These are phyloP conservation scores for Polypterus bichir DNA, from an alignment of 2,113 vertebrate genomes.

Conservation along the genomic window DNA sequence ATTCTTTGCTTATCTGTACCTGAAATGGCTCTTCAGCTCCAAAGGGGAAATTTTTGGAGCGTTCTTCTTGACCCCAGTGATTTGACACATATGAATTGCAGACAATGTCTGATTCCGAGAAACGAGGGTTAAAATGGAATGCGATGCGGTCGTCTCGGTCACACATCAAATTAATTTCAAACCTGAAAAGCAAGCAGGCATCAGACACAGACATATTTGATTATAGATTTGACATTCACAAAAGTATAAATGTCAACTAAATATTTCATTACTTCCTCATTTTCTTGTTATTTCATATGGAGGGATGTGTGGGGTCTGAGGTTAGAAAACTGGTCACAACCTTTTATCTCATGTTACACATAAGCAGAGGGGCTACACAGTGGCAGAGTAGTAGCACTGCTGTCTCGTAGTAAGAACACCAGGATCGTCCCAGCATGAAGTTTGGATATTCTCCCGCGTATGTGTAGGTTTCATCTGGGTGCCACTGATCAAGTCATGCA, in stretches of 20 bases:
- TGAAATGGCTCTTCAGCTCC: conserved; percentile 49
- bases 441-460: too few relatives aligned
- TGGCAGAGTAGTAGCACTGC: too few relatives aligned
- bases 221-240: background rate
- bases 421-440: too few relatives aligned
- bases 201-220: conserved; percentile 5
- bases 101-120: conserved; percentile 44
- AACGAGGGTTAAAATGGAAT: conserved; percentile 60
- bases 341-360: too few relatives aligned
- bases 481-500: too few relatives aligned
- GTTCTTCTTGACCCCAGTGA: conserved; percentile 55
- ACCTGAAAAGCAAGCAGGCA: conserved; percentile 32
- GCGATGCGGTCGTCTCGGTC: conserved; percentile 48
- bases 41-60: conserved; percentile 44
- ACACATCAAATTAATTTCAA: conserved; percentile 61
- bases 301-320: too few relatives aligned
- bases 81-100: conserved; percentile 53
- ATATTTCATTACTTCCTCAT: too few relatives aligned
- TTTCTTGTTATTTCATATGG: too few relatives aligned
- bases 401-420: too few relatives aligned
- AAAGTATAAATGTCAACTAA: background rate
- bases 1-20: conserved; percentile 30
- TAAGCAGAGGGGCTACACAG: too few relatives aligned
- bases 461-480: too few relatives aligned
- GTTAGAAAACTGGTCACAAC: too few relatives aligned